Evolutionary conservation across 2,113 vertebrate genomes (phyloP).

Genomic region (Clarias batrachus): DNA sequence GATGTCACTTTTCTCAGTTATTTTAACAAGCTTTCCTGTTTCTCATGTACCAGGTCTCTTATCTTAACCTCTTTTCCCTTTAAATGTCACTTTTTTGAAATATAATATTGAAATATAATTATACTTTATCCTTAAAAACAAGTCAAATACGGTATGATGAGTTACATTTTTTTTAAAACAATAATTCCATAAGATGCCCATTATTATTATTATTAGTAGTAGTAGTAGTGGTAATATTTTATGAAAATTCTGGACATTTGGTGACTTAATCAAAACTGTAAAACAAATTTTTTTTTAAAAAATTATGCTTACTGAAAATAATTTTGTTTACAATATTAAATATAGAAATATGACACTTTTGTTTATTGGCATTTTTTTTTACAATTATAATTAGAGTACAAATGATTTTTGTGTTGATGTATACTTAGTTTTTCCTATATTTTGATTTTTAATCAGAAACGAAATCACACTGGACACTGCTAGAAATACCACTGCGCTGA

Average conservation of each 20-base stretch:
- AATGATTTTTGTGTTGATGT: background rate
- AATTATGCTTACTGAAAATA: background rate
- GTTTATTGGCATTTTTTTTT: background rate
- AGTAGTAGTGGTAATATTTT: background rate
- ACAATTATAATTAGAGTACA: background rate
- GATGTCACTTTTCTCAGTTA: background rate
- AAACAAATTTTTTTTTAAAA: too few species aligned
- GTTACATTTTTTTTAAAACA: background rate
- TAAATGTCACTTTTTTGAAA: too few species aligned
- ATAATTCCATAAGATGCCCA: background rate
- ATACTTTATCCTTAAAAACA: too few species aligned
- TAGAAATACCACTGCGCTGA: background rate
- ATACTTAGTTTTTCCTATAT: background rate
- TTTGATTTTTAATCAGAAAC: too few species aligned
- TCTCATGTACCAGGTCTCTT: background rate
- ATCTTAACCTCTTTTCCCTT: background rate
- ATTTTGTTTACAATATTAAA: background rate
- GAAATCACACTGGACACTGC: background rate
- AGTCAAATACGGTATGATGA: background rate
- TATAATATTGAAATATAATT: too few species aligned
- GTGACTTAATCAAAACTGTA: background rate
- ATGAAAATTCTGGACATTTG: background rate
- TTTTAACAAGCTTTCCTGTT: background rate
- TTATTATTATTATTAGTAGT: too few species aligned
- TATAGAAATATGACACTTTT: background rate